These are phyloP conservation scores for Apodemia mormo DNA, from an alignment of 2,888 invertebrate species.

Conservation along the genomic window DNA sequence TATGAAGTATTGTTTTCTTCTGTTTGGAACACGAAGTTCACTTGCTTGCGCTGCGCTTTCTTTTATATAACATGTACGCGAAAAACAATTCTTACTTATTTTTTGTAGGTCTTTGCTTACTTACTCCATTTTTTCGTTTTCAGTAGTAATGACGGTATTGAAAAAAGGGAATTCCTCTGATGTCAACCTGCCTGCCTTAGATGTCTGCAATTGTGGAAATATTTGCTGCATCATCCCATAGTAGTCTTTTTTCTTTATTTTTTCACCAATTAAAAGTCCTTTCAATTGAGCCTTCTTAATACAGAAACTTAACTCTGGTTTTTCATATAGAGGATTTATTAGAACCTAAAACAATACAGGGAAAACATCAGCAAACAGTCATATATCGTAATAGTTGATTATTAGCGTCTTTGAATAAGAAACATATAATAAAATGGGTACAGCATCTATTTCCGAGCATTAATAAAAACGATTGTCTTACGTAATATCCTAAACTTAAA, in stretches of 20 bases:
- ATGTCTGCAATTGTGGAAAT: constrained; percentile 80
- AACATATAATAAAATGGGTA: too few relatives aligned
- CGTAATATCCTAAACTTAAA: too few relatives aligned
- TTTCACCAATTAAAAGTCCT: constrained; percentile 85
- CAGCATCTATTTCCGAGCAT: too few relatives aligned
- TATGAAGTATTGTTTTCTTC: too few relatives aligned
- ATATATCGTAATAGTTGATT: neutral
- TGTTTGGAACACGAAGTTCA: too few relatives aligned
- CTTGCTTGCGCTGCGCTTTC: too few relatives aligned
- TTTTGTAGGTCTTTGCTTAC: constrained; percentile 34
- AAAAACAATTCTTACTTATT: constrained; percentile 30
- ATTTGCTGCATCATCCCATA: constrained; percentile 81
- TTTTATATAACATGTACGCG: too few relatives aligned
- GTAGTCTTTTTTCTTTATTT: constrained; percentile 85
- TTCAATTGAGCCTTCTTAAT: constrained; percentile 87
- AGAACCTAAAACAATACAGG: constrained; percentile 80
- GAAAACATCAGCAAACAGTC: too few relatives aligned
- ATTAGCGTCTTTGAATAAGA: too few relatives aligned
- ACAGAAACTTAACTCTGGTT: constrained; percentile 87
- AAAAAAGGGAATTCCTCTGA: constrained; percentile 76
- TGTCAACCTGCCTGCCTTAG: constrained; percentile 70
- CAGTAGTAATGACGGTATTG: constrained; percentile 78
- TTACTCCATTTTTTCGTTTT: constrained; percentile 78
- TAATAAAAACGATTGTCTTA: too few relatives aligned
- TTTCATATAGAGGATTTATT: constrained; percentile 89